Evolutionary conservation across 2,797 vertebrate species (phyloP), one percentile per base, ranked within the genome.

Genomic region (Podargus strigoides): DNA sequence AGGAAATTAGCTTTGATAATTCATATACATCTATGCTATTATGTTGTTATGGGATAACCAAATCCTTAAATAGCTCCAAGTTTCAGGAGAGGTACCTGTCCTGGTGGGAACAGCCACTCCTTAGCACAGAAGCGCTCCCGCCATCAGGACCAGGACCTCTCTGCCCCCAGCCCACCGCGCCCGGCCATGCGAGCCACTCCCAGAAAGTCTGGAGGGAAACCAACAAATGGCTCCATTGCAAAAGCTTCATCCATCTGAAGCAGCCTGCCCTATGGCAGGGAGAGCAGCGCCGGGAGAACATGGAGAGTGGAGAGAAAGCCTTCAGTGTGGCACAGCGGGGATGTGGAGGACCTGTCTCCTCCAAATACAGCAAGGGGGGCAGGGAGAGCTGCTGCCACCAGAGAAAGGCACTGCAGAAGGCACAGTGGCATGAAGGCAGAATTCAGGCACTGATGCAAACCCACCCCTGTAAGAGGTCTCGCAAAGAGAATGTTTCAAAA

Each of bases 101-200:
- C 24, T 28, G 9, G 9, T 7, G 6, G 42, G 42, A 13, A 7
- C 32, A 10, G 3, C 42, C 34, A 12, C 1, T 1, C 10, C 9
- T 7, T 19, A 10, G 5, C 9, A 1, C 0, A 2, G 21, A 4
- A 4, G 7, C 3, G 2, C 11, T 36, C 17, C 26, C 9, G 41
- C 27, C 62, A 4, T 3, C 1, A 41, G 1, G 27, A n/a, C n/a
- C n/a, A n/a, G n/a, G 36, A 6, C n/a, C 23, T 7, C 23, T 10
- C 21, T 0, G 0, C 36, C 62, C 12, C n/a, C 24, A 11, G 5
- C 19, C 20, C 32, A 32, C 32, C 8, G 32, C 14, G 9, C 4
- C 34, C 5, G 44, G 36, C n/a, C n/a, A n/a, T n/a, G n/a, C n/a
- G n/a, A n/a, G n/a, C n/a, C n/a, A n/a, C n/a, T n/a, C n/a, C n/a